These are phyloP conservation scores for Indri indri DNA, from an alignment of 2,113 vertebrate genomes.

Conservation along the genomic window DNA sequence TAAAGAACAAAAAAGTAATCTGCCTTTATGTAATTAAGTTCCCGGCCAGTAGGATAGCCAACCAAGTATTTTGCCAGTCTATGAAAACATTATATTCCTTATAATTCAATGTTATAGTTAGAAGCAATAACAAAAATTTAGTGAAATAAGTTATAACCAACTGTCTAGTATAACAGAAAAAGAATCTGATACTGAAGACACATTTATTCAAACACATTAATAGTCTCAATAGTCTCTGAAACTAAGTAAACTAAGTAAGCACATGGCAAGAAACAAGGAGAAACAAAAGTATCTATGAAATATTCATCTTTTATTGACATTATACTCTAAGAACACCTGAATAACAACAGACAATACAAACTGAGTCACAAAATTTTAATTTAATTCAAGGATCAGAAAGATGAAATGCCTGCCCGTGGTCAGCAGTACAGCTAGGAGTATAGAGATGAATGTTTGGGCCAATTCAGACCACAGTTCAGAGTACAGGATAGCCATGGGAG, in stretches of 20 bases:
- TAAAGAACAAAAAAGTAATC: constrained; percentile 19
- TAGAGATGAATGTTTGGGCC: background rate
- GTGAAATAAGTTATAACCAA: background rate
- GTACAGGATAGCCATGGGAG: background rate
- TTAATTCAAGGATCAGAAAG: background rate
- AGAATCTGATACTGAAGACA: constrained; percentile 8
- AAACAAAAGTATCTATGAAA: constrained; percentile 31
- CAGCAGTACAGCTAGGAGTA: background rate
- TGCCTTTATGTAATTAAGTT: background rate
- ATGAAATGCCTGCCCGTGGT: background rate
- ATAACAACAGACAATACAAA: background rate
- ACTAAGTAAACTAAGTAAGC: constrained; percentile 32
- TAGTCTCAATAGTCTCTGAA: background rate
- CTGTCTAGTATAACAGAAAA: background rate
- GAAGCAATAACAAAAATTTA: constrained; percentile 30
- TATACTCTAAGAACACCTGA: constrained; percentile 10
- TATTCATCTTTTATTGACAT: constrained; percentile 2
- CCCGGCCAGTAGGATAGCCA: background rate
- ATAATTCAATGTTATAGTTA: background rate
- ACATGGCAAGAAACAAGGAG: background rate
- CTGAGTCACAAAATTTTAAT: background rate
- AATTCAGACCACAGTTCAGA: background rate
- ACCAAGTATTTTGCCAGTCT: background rate
- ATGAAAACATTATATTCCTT: constrained; percentile 1
- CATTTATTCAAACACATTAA: constrained; percentile 27